Base-by-base conservation (phyloP, 1,140 invertebrate genomes). In the Gryon sp. region DNA sequence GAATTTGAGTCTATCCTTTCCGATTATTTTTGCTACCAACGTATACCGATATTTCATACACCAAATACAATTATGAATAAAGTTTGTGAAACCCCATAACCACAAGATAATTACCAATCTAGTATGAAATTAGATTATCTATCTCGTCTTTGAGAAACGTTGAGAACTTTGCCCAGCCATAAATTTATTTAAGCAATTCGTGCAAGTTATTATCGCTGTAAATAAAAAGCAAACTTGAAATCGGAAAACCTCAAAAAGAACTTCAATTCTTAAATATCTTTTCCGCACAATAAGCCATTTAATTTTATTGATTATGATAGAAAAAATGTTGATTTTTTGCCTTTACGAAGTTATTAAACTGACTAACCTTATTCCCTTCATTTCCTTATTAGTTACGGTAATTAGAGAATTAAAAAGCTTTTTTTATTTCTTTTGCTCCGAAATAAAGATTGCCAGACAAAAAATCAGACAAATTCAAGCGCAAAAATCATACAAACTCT, bases 51-150 rank as follows among this genome's bases (percentile, higher is more conserved):
- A 60, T 60, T 60, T 70, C 46, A 53, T n/a, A 32, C 16, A 18
- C 38, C 11, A 34, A 70, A 60, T 57, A 53, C 38, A 41, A 60
- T 70, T 70, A 70, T 70, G 66, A 60, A 20, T 70, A 70, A 70
- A 70, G 66, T 70, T 70, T 48, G 55, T n/a, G 66, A 59, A 43
- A 52, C 48, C 50, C 55, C 48, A 63, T 65, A 66, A 12, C 60
- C 70, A 66, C 34, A 50, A 52, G 70, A 74, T 74, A 65, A 74
- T 74, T 65, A 74, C 60, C 60, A 65, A 74, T 74, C 59, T 74
- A 50, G 52, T 59, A 63, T 74, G 36, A 74, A 74, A 74, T 59
- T 59, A 74, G 43, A 74, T 74, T 74, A 74, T 59, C 50, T 74
- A 65, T 65, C 43, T 59, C 59, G 43, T 65, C 69, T 74, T 74